phyloP scores from a whole-genome alignment of 2,797 vertebrate genomes.

The Chelonia mydas region DNA sequence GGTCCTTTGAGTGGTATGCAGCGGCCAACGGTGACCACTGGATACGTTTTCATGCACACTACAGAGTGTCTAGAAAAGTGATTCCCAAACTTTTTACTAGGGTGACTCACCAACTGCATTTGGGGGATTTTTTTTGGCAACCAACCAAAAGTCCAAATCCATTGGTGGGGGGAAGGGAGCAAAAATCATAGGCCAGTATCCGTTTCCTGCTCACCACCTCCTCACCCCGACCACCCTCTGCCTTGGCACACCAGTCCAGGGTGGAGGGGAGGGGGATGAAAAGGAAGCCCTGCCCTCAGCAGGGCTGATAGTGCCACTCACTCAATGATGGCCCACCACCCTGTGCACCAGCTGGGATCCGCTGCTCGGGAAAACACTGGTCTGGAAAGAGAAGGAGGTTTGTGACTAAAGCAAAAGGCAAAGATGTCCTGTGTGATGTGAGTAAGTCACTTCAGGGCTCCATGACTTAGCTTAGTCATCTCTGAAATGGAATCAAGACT shows the following conservation, averaged over 20 bases:
- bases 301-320: neutral
- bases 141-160: neutral
- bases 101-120: neutral
- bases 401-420: neutral
- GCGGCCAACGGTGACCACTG: too few relatives aligned
- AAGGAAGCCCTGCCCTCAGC: neutral
- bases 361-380: neutral
- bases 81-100: neutral
- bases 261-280: neutral
- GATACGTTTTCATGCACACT: neutral
- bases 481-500: neutral
- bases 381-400: neutral
- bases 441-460: neutral
- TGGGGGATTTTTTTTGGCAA: neutral
- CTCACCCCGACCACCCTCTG: neutral
- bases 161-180: accelerated
- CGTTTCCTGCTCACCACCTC: neutral
- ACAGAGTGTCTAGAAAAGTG: neutral
- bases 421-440: neutral
- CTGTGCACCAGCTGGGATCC: accelerated
- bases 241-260: neutral
- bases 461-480: too few relatives aligned
- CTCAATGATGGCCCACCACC: neutral
- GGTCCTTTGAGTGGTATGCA: too few relatives aligned
- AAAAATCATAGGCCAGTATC: neutral